A percentile compares a stretch with the other conserved stretches of the same genome.
phyloP scores from a whole-genome alignment of 2,113 vertebrate species.

The Tragulus kanchil region DNA sequence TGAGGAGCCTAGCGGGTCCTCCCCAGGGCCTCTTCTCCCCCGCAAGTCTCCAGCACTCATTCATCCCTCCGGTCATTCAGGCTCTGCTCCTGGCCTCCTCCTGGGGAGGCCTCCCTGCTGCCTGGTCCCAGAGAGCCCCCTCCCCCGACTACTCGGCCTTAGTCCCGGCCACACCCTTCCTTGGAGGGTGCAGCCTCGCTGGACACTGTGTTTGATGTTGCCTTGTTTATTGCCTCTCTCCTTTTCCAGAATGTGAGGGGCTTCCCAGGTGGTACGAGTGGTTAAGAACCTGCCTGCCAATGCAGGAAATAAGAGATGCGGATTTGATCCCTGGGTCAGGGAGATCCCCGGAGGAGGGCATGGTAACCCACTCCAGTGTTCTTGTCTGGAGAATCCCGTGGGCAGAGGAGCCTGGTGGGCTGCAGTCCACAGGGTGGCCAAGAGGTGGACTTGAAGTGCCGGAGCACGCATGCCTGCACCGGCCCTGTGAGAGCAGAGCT shows the following conservation, averaged over 20 bases:
- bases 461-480: neutral
- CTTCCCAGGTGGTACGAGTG: neutral
- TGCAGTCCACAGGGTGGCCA: neutral
- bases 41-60: neutral
- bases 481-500: neutral
- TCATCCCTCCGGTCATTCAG: neutral
- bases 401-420: neutral
- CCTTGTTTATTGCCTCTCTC: neutral
- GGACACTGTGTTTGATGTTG: neutral
- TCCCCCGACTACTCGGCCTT: neutral
- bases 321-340: neutral
- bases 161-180: rapidly evolving
- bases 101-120: neutral
- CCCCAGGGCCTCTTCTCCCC: neutral
- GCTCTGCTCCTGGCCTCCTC: neutral
- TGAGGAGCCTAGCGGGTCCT: neutral
- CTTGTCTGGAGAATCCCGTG: neutral
- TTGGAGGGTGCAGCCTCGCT: neutral
- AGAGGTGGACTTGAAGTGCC: neutral
- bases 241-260: neutral
- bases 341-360: neutral
- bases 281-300: neutral
- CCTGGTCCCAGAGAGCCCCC: neutral
- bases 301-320: neutral
- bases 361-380: neutral